Evolutionary conservation across 2,888 invertebrate species (phyloP).

Genomic region (Torymus aiolomorphi): DNA sequence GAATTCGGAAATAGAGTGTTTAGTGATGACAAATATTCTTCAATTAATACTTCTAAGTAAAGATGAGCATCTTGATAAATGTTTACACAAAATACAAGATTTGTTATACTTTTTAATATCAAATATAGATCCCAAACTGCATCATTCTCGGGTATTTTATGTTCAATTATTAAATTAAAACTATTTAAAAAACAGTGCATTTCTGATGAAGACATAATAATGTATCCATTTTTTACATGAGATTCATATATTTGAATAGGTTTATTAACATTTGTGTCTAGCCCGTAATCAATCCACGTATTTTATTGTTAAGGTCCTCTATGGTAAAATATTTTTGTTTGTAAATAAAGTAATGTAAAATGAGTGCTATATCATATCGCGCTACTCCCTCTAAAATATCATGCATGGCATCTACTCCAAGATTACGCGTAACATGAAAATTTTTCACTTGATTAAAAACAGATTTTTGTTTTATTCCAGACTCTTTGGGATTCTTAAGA

Average conservation of each 20-base stretch:
- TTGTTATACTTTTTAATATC: no score
- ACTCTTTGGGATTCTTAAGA: conserved; percentile 24
- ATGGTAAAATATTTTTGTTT: conserved; percentile 32
- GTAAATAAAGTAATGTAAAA: conserved; percentile 50
- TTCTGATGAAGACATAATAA: conserved; percentile 12
- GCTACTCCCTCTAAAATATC: no score
- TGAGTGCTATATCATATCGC: conserved; percentile 16
- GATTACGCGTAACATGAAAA: conserved; percentile 57
- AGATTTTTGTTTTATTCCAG: conserved; percentile 55
- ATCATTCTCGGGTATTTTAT: no score
- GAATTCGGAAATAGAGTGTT: no score
- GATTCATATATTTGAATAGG: conserved; percentile 8
- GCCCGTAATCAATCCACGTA: conserved; percentile 24
- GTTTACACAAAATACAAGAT: no score
- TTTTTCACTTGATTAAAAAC: conserved; percentile 38
- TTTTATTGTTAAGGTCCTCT: conserved; percentile 29
- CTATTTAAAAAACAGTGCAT: conserved; percentile 4
- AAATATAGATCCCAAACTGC: no score
- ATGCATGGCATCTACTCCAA: conserved; percentile 40
- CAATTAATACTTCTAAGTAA: no score
- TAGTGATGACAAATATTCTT: no score
- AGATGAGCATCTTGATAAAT: no score
- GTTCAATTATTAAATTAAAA: not conserved
- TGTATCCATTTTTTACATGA: conserved; percentile 9
- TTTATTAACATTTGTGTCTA: not conserved